Conservation (phyloP, 2,797 vertebrate species). For the Botia almorhae region DNA sequence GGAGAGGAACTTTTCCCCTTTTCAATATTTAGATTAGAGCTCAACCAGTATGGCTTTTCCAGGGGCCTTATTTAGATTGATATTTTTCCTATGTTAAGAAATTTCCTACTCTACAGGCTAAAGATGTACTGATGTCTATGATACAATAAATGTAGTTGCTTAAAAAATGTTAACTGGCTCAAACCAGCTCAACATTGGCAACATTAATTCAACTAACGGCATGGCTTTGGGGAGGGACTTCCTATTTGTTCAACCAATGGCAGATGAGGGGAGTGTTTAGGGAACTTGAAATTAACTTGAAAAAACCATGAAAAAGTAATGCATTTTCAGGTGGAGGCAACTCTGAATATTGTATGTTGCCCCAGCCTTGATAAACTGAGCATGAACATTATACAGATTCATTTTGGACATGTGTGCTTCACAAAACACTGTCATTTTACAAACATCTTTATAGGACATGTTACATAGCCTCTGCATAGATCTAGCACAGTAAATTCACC, state of each 20-base stretch:
- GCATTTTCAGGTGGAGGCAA: not conserved
- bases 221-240: too few species aligned
- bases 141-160: too few species aligned
- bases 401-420: not conserved
- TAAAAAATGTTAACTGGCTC: too few species aligned
- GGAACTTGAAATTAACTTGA: too few species aligned
- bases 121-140: not conserved
- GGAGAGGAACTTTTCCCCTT: not conserved
- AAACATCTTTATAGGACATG: not conserved
- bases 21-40: not conserved
- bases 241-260: too few species aligned
- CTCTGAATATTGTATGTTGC: not conserved
- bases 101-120: not conserved
- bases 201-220: too few species aligned
- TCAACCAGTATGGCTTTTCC: not conserved
- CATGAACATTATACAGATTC: not conserved
- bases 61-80: not conserved
- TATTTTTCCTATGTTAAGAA: not conserved
- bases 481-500: slow-evolving; percentile 1
- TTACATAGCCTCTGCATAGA: not conserved
- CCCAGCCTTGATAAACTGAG: not conserved
- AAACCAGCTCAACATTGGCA: too few species aligned
- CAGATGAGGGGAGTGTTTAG: too few species aligned
- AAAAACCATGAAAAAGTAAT: not conserved
- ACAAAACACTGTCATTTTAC: not conserved